Evolutionary conservation across 1,140 invertebrate species (phyloP), one percentile per base, ranked within the genome.

Genomic region (Pygmarrhopalites habei): DNA sequence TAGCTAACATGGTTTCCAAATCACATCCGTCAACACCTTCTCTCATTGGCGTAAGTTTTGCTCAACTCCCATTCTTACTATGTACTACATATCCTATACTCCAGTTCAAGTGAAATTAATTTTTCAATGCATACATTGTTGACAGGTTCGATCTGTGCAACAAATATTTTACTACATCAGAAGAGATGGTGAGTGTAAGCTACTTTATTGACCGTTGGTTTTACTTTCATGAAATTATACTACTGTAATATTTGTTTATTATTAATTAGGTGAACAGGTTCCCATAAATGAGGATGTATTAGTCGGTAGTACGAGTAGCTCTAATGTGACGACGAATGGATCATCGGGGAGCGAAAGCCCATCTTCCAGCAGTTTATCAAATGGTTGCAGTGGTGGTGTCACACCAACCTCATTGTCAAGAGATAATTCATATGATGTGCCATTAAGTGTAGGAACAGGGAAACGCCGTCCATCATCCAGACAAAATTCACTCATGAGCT

Each of bases 1-100:
- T 97, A 0, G 91, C 96, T 75, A 92, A 98, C 76, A 78, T 98
- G 66, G 80, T 97, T 69, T 79, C 89, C 68, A 90, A 90, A 76
- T 89, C 87, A 74, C 81, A 83, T 72, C 68, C 68, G 19, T 47
- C 52, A 29, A 61, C 55, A 32, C 61, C 62, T 4, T 66, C 65
- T 17, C 28, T 62, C 17, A 64, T 65, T 32, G 68, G 64, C 83
- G 83, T 66, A 76, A 71, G 62, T 75, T 77, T 62, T n/a, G n/a
- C n/a, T n/a, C n/a, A n/a, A n/a, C n/a, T n/a, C n/a, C n/a, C n/a
- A n/a, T 49, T 10, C 7, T 49, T 14, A 7, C 21, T 10, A 7
- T 49, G 21, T 49, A 49, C 21, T 49, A 49, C 21, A 15, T 7
- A 49, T 49, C 14, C 39, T 17, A 21, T 59, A 47, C 39, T 47